Percentiles rank a stretch among this genome's conserved stretches.
Evolutionary conservation across 37 sponge, comb jelly and placozoan genomes (phyloP).

Genomic region (Halisarca cf. caerulea): DNA sequence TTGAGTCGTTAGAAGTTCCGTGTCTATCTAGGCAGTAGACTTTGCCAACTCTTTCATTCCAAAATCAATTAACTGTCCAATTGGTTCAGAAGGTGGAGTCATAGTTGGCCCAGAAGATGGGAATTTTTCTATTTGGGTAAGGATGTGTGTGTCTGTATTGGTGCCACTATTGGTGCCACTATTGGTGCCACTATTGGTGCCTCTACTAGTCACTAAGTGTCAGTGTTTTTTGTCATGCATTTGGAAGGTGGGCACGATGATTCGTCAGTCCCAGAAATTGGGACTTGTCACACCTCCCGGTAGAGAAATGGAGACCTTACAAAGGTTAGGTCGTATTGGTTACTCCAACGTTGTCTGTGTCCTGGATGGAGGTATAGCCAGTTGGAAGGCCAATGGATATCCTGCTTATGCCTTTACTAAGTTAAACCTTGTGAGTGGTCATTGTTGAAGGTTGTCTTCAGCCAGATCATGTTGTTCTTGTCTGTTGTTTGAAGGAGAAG

Average conservation of each 20-base stretch:
- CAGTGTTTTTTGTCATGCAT: neutral
- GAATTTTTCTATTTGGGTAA: conserved; percentile 90
- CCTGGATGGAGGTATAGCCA: conserved; percentile 61
- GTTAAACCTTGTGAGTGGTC: conserved; percentile 54
- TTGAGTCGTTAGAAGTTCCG: conserved; percentile 5
- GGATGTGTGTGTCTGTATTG: neutral
- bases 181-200: neutral
- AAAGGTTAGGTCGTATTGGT: conserved; percentile 84
- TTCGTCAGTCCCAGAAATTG: conserved; percentile 21
- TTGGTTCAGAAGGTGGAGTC: conserved; percentile 72
- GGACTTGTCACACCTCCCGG: conserved; percentile 50
- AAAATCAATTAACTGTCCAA: conserved; percentile 64
- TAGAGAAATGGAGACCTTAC: conserved; percentile 69
- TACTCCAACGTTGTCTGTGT: conserved; percentile 59
- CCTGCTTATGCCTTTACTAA: conserved; percentile 22
- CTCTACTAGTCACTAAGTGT: neutral
- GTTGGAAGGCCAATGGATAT: conserved; percentile 43
- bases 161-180: neutral
- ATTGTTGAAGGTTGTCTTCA: neutral
- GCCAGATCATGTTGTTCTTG: neutral
- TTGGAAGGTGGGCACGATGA: conserved; percentile 72
- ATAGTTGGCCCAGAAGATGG: conserved; percentile 81
- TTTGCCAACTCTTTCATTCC: conserved; percentile 46
- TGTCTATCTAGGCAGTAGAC: neutral
- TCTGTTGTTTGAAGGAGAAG: neutral